Evolutionary conservation across 2,113 vertebrate species (phyloP), one percentile per base, ranked within the genome.

Genomic region (Pimephales promelas): DNA sequence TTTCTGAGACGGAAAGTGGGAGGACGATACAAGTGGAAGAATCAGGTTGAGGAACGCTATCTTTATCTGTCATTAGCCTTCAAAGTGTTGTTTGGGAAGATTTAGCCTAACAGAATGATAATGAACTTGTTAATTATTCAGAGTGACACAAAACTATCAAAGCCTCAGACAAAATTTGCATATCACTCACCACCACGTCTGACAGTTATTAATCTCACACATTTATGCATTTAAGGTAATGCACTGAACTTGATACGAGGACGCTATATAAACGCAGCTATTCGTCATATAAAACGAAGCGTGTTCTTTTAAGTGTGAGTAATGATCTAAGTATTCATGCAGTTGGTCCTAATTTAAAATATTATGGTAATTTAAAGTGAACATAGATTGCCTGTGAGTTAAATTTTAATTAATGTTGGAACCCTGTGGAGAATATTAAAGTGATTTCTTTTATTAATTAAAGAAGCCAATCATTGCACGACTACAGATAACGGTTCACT

Each of bases 101-200:
- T 79, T 56, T 47, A 43, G 13, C 52, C 61, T 26, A 72, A 84
- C 28, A 52, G 54, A 59, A 78, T 64, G 59, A 82, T 79, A 79
- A 87, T 78, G 57, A 84, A 66, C 79, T 84, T 49, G 70, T 84
- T 78, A 84, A 84, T 84, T 84, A 82, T 70, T 82, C 75, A 83
- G 34, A 84, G 83, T 20, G 73, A 73, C 66, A 6, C 57, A 70
- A 61, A 22, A n/a, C 43, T 18, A n/a, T 43, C 2, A 72, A 83
- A 78, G 81, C 24, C 68, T 86, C 57, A 18, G 43, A 71, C 61
- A 43, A 40, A 54, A 71, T 64, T 61, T 36, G 57, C 83, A 82
- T 56, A 82, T 73, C 73, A 79, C 56, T 4, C 47, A 5, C 47
- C 47, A 4, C 47, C 47, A 3, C 11, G 14, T 71, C 64, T 49